Conservation (phyloP, 2,797 vertebrate species). For the Rhadinocentrus ornatus region DNA sequence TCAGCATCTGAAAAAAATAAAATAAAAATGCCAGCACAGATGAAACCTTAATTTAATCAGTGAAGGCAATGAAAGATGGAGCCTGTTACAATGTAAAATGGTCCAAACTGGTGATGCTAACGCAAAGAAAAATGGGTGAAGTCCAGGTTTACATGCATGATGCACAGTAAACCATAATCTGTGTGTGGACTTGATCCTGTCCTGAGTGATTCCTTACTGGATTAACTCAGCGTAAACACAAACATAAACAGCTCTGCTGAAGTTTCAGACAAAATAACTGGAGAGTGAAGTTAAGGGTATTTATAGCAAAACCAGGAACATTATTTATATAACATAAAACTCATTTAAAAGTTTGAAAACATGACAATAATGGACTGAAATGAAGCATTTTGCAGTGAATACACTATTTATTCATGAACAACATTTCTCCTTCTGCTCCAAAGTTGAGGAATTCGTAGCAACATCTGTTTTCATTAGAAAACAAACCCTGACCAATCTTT, state of each 20-base stretch:
- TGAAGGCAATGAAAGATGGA: too few relatives aligned
- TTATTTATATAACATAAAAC: not conserved
- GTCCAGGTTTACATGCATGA: too few relatives aligned
- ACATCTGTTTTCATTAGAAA: slow-evolving; percentile 81
- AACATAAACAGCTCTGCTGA: slow-evolving; percentile 2
- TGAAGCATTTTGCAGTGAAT: not conserved
- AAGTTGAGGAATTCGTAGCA: slow-evolving; percentile 73
- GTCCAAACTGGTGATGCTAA: not conserved
- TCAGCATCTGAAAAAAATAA: too few relatives aligned
- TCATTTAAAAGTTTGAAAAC: not conserved
- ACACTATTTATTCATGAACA: too few relatives aligned
- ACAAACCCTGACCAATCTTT: slow-evolving; percentile 51
- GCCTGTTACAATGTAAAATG: too few relatives aligned
- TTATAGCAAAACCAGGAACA: slow-evolving; percentile 9
- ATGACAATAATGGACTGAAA: not conserved
- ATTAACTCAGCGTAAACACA: slow-evolving; percentile 21
- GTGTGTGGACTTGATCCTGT: slow-evolving; percentile 25
- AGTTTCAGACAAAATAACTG: slow-evolving; percentile 40
- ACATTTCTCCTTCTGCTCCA: slow-evolving; percentile 46
- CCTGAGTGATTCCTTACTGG: slow-evolving; percentile 55
- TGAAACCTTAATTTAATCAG: too few relatives aligned
- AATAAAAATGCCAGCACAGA: too few relatives aligned
- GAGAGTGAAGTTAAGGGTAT: slow-evolving; percentile 35
- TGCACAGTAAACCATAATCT: slow-evolving; percentile 25
- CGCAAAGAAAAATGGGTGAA: too few relatives aligned